These are phyloP conservation scores for Drosophila sproati DNA, from an alignment of 1,140 invertebrate genomes.

Conservation along the genomic window DNA sequence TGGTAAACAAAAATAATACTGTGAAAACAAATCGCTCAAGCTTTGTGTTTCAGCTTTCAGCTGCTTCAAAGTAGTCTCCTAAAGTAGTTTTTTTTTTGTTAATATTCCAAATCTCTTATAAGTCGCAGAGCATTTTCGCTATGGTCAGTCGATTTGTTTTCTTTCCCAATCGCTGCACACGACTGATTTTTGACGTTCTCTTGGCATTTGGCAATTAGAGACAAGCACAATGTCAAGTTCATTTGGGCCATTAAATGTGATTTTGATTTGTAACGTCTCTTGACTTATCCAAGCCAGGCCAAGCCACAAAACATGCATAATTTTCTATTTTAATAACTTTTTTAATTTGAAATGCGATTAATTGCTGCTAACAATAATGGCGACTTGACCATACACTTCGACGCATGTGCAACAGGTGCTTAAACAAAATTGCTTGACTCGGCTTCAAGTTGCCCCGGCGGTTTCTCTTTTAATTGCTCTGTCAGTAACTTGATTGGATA, in stretches of 20 bases:
- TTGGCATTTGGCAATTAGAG: constrained; percentile 68
- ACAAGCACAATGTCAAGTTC: constrained; percentile 71
- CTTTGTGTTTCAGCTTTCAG: too few relatives aligned
- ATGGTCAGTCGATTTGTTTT: constrained; percentile 37
- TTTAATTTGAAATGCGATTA: not conserved
- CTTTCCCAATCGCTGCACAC: constrained; percentile 68
- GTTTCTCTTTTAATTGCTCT: constrained; percentile 15
- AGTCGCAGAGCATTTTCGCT: not conserved
- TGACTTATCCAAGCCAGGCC: constrained; percentile 35
- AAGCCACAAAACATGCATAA: constrained; percentile 41
- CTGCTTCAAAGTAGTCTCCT: too few relatives aligned
- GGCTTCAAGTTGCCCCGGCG: not conserved
- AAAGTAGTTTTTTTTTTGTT: too few relatives aligned
- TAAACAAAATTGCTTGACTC: constrained; percentile 2
- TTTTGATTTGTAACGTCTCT: constrained; percentile 37
- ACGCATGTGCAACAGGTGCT: constrained; percentile 3
- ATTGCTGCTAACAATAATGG: constrained; percentile 1
- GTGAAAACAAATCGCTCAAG: too few relatives aligned
- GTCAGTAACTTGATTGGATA: constrained; percentile 9
- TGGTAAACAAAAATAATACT: too few relatives aligned
- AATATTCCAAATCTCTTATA: constrained; percentile 1
- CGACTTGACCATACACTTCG: not conserved
- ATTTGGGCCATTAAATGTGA: constrained; percentile 61
- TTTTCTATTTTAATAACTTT: constrained; percentile 1
- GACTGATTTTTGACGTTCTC: constrained; percentile 67